Percentiles rank a stretch among this genome's conserved stretches.
These are phyloP conservation scores for Cyrtonyx montezumae DNA, from an alignment of 2,113 vertebrate species.

Conservation along the genomic window DNA sequence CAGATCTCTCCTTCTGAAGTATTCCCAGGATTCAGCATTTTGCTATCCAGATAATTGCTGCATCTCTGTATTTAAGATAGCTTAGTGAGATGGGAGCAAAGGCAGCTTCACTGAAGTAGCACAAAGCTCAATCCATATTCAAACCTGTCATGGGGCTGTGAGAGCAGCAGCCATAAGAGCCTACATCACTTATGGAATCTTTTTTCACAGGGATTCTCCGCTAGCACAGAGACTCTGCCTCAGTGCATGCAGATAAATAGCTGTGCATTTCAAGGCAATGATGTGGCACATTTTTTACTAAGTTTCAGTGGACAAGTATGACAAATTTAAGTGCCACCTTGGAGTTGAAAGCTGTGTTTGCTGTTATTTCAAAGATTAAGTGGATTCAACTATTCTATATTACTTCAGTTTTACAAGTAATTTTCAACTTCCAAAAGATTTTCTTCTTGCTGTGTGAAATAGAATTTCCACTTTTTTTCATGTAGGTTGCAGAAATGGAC, in stretches of 20 bases:
- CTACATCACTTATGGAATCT: too few relatives aligned
- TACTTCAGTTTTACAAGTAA: background rate
- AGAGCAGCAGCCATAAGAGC: background rate
- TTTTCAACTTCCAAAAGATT: background rate
- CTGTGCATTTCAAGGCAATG: background rate
- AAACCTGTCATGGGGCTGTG: fast-evolving
- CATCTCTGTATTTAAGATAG: background rate
- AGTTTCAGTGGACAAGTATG: background rate
- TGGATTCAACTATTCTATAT: background rate
- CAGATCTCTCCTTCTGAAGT: background rate
- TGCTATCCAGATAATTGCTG: too few relatives aligned
- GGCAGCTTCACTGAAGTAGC: background rate
- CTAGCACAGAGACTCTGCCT: background rate
- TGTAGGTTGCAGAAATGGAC: background rate
- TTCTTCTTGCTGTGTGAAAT: background rate
- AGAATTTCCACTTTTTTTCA: background rate
- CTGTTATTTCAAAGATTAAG: background rate
- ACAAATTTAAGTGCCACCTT: background rate
- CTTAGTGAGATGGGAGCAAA: background rate
- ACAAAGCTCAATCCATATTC: background rate
- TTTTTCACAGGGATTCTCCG: background rate
- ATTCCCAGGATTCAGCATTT: background rate
- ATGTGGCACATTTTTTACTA: background rate
- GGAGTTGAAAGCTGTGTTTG: background rate
- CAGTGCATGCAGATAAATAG: background rate